Evolutionary conservation across 1,140 invertebrate genomes (phyloP), one percentile per base, ranked within the genome.

Genomic region (Drosophila rufa): DNA sequence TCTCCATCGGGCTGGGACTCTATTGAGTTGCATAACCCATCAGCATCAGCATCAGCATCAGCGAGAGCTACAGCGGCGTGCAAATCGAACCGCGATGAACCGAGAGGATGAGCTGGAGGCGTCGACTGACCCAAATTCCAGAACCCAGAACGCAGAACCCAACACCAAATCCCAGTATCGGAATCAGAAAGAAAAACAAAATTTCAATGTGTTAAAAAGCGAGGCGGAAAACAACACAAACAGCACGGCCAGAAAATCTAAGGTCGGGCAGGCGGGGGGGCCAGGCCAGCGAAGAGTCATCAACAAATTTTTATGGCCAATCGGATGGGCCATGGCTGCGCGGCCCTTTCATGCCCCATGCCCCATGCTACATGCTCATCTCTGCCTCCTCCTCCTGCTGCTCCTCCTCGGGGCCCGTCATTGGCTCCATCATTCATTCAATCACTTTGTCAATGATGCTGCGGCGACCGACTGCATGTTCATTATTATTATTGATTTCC

Each of bases 401-500:
- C 9, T 30, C 50, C 27, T 42, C 38, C 40, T 48, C 9, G 55
- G 30, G 56, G 40, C 43, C 27, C 50, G 30, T 50, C 74, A 56
- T 51, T 50, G 64, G 74, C 27, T 77, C 59, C 84, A 79, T 75
- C 85, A 80, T 84, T 89, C 84, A 89, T 89, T 89, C 84, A 89
- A 89, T 90, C 84, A 89, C 82, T 89, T 89, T 90, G 85, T 89
- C 84, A 89, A 89, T 89, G 84, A 90, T 89, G 66, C 42, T 11
- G 30, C 66, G 27, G 22, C 22, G 57, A 64, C 77, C 82, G 70
- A 71, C 71, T 69, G 64, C 82, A 57, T 45, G 80, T 84, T 86
- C 80, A 89, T 89, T 90, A 89, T 89, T 89, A 89, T 89, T 89
- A 89, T 89, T 90, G 84, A 89, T 89, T 89, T 89, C 78, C 84